phyloP scores from a whole-genome alignment of 1,140 invertebrate genomes.

The Diprion similis region DNA sequence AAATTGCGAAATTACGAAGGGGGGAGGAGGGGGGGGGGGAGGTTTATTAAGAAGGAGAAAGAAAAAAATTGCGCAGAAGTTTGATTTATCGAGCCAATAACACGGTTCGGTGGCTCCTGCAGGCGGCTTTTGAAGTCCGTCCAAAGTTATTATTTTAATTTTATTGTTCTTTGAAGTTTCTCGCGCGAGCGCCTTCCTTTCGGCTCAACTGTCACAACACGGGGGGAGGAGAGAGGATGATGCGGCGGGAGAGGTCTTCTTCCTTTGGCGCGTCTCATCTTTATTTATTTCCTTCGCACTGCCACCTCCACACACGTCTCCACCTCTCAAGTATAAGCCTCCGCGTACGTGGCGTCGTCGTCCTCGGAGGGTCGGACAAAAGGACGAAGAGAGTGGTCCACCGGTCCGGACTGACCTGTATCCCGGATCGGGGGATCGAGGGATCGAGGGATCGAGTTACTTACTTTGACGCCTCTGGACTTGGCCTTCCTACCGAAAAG shows the following conservation, averaged over 20 bases:
- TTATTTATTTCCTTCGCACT: neutral
- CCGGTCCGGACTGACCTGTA: neutral
- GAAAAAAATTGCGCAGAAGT: too few species aligned
- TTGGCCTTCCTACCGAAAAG: neutral
- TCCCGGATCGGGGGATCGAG: neutral
- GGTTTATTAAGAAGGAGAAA: too few species aligned
- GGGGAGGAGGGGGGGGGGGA: too few species aligned
- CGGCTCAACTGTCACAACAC: neutral
- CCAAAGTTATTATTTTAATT: neutral
- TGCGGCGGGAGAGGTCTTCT: too few species aligned
- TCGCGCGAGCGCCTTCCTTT: neutral
- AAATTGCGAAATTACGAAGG: too few species aligned
- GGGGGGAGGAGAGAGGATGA: neutral
- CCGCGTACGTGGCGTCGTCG: neutral
- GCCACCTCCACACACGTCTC: neutral
- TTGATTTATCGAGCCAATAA: too few species aligned
- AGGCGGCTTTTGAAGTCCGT: neutral
- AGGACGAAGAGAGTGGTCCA: neutral
- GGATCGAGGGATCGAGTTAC: neutral
- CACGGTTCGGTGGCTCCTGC: too few species aligned
- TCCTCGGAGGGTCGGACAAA: neutral
- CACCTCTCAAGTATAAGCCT: neutral
- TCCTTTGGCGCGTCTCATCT: too few species aligned
- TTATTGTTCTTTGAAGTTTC: neutral
- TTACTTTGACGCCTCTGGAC: neutral